Percentiles rank a stretch among this genome's conserved stretches.
phyloP scores from a whole-genome alignment of 2,888 invertebrate genomes.

The Leistus spinibarbis region DNA sequence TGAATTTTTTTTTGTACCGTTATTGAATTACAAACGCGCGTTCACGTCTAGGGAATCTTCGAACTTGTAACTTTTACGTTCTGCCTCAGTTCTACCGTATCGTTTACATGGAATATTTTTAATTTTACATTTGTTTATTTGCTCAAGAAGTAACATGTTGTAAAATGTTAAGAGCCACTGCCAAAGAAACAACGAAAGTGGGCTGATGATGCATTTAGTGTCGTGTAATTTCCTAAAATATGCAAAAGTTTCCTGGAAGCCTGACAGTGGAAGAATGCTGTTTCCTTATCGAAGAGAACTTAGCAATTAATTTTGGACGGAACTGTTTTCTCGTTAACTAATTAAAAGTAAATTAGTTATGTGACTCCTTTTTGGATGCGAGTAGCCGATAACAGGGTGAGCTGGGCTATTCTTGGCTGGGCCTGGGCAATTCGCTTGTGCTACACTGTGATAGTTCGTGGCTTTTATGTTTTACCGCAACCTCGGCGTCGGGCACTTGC shows the following conservation, averaged over 20 bases:
- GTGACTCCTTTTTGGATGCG: constrained; percentile 14
- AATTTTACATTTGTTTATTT: too few species aligned
- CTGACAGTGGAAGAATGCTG: constrained; percentile 12
- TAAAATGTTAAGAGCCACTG: too few species aligned
- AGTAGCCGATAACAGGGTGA: constrained; percentile 1
- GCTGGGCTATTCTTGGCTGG: too few species aligned
- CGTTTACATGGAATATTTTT: too few species aligned
- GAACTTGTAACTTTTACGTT: too few species aligned
- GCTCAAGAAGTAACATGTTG: too few species aligned
- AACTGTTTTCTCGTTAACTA: constrained; percentile 32
- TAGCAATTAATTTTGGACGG: constrained; percentile 29
- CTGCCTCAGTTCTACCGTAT: too few species aligned
- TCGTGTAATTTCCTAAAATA: constrained; percentile 19
- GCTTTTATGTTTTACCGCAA: background rate
- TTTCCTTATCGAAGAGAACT: constrained; percentile 22
- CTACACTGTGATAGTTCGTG: background rate
- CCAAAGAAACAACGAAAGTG: too few species aligned
- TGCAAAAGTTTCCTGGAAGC: constrained; percentile 8
- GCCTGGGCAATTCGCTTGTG: background rate
- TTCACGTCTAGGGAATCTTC: too few species aligned
- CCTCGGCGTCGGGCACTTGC: background rate
- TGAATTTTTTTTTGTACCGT: too few species aligned
- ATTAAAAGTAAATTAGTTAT: constrained; percentile 38
- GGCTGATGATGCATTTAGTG: background rate
- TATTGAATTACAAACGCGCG: too few species aligned